phyloP scores from a whole-genome alignment of 2,888 invertebrate genomes.

The Calameuta pallipes region DNA sequence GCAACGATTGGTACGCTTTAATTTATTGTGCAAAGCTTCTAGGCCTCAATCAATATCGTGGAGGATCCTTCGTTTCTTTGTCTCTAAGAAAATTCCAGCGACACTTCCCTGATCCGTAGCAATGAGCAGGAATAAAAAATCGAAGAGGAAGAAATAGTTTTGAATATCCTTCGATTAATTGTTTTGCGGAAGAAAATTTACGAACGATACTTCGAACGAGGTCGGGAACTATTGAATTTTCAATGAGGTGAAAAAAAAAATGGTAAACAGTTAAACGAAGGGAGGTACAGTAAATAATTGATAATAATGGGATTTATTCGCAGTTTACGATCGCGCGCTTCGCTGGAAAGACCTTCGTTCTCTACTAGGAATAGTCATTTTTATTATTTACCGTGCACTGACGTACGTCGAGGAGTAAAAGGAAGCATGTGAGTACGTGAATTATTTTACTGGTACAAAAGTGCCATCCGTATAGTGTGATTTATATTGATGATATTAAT shows the following conservation, averaged over 20 bases:
- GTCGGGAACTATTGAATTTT: neutral
- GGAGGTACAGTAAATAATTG: too few species aligned
- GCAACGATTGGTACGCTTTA: neutral
- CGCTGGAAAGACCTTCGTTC: too few species aligned
- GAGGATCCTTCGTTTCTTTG: neutral
- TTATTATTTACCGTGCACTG: too few species aligned
- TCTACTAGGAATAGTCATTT: too few species aligned
- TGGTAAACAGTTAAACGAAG: too few species aligned
- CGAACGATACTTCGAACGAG: neutral
- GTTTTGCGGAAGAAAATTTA: neutral
- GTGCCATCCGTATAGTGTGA: too few species aligned
- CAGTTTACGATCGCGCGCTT: too few species aligned
- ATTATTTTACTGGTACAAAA: too few species aligned
- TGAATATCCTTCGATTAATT: neutral
- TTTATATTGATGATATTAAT: too few species aligned
- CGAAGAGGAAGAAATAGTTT: neutral
- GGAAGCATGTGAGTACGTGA: too few species aligned
- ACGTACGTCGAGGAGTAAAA: too few species aligned
- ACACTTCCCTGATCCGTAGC: neutral
- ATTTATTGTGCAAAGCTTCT: neutral
- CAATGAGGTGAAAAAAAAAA: neutral
- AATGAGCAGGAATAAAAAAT: neutral
- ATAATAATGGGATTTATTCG: too few species aligned
- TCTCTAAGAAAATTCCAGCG: neutral
- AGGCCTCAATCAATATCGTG: neutral